phyloP scores from a whole-genome alignment of 2,888 invertebrate species.

The Cephus nigrinus region DNA sequence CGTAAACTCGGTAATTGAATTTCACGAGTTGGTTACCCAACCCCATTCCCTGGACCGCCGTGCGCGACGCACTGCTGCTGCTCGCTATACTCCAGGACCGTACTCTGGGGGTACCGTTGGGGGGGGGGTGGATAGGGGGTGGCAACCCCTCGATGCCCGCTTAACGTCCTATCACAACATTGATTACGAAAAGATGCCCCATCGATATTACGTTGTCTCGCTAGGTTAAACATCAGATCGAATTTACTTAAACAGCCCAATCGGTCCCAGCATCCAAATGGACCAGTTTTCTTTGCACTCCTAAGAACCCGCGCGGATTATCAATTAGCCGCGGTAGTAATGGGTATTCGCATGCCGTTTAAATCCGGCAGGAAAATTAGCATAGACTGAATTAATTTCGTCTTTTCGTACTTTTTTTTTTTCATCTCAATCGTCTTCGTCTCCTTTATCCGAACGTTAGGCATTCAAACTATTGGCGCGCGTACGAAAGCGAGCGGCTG shows the following conservation, averaged over 20 bases:
- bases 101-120: constrained; percentile 18
- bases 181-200: constrained; percentile 36
- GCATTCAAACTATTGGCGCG: neutral
- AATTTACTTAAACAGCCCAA: neutral
- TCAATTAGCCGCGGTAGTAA: neutral
- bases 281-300: neutral
- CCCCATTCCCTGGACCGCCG: constrained; percentile 30
- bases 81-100: constrained; percentile 6
- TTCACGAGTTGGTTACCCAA: constrained; percentile 66
- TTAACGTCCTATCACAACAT: constrained; percentile 54
- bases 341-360: neutral
- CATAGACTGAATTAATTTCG: neutral
- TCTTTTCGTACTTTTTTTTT: neutral
- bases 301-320: neutral
- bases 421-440: neutral
- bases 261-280: neutral
- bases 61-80: constrained; percentile 14
- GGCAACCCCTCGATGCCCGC: constrained; percentile 48
- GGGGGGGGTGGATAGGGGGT: constrained; percentile 23
- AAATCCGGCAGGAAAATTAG: neutral
- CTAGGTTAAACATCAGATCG: neutral
- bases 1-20: constrained; percentile 65
- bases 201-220: constrained; percentile 19
- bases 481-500: neutral
- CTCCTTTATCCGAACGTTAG: neutral